phyloP scores from a whole-genome alignment of 37 sponge, comb jelly and placozoan species.

The Halisarca cf. caerulea region DNA sequence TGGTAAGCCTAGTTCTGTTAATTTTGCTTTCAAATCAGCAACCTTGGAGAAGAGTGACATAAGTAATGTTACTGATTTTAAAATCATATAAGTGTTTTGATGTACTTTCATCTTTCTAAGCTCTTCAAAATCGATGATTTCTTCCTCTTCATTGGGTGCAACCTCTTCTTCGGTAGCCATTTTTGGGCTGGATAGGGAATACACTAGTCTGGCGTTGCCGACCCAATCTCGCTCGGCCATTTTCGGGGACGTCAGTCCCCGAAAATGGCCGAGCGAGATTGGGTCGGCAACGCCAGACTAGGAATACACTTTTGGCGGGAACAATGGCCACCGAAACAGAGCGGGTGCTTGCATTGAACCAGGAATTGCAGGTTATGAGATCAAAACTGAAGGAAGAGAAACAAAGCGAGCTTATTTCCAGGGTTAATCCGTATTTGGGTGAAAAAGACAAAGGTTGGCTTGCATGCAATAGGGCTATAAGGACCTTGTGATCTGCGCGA shows the following conservation, averaged over 20 bases:
- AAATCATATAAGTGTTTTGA: background rate
- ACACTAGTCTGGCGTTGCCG: background rate
- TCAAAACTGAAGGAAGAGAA: background rate
- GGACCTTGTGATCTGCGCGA: no score
- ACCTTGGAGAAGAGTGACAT: conserved; percentile 40
- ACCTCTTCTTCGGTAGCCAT: conserved; percentile 32
- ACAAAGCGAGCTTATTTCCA: background rate
- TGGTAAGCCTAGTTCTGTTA: conserved; percentile 61
- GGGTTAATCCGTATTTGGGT: background rate
- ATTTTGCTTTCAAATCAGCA: conserved; percentile 55
- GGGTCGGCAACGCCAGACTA: no score
- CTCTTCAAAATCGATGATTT: conserved; percentile 64
- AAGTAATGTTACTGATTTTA: background rate
- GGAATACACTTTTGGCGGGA: background rate
- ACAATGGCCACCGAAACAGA: conserved; percentile 6
- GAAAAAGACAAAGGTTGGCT: conserved; percentile 10
- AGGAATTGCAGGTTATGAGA: background rate
- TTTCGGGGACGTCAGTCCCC: no score
- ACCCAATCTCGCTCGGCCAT: no score
- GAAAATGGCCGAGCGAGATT: no score
- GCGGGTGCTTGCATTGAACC: background rate
- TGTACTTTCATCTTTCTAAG: conserved; percentile 75
- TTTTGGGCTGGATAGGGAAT: background rate
- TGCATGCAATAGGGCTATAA: no score
- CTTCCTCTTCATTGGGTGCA: conserved; percentile 26